Evolutionary conservation across 2,797 vertebrate species (phyloP).

Genomic region (Hapalemur alaotrensis): DNA sequence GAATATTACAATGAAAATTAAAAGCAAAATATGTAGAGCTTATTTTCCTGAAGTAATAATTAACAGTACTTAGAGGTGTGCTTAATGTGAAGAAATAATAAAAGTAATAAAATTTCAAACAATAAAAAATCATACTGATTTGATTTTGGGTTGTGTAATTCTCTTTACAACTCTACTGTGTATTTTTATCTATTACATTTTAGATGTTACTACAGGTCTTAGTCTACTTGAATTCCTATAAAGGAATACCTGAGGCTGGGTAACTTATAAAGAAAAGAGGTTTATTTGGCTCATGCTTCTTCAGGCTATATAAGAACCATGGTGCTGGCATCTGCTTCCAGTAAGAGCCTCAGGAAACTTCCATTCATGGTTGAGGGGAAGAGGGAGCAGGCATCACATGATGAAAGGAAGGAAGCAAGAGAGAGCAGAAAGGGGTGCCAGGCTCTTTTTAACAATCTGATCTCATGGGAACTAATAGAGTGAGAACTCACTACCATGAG

Average conservation of each 20-base stretch:
- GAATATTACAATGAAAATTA: slow-evolving; percentile 22
- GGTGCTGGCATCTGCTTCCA: neutral
- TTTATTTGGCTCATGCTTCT: neutral
- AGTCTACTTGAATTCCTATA: neutral
- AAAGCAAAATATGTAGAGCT: neutral
- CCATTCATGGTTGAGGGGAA: neutral
- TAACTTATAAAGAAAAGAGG: neutral
- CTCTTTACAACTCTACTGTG: neutral
- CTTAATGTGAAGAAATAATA: slow-evolving; percentile 36
- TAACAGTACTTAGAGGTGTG: neutral
- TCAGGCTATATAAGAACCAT: neutral
- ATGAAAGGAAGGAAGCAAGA: neutral
- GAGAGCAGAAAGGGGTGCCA: neutral
- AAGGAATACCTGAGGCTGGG: neutral
- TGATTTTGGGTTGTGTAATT: slow-evolving; percentile 15
- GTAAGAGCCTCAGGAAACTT: neutral
- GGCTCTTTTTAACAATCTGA: neutral
- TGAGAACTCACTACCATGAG: neutral
- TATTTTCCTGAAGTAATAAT: slow-evolving; percentile 32
- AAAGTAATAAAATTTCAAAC: slow-evolving; percentile 8
- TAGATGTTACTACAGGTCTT: neutral
- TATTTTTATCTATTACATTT: slow-evolving; percentile 26
- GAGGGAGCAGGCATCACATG: neutral
- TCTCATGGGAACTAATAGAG: neutral
- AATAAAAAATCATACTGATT: neutral